phyloP scores from a whole-genome alignment of 2,888 invertebrate species.

The Drosophila diplacantha region DNA sequence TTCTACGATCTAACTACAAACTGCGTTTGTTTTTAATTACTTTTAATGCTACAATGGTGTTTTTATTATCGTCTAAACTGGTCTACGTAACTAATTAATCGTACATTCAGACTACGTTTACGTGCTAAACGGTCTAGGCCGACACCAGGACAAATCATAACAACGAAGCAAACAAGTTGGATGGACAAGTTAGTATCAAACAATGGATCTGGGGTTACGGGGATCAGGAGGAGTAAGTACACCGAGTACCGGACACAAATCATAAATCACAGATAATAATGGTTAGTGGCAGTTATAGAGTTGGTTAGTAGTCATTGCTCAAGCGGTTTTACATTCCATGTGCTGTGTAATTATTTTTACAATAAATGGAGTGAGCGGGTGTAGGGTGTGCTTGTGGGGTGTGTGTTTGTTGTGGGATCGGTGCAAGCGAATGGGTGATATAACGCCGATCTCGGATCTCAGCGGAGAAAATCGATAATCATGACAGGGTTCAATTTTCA shows the following conservation, averaged over 20 bases:
- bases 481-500: slow-evolving; percentile 9
- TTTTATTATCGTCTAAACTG: slow-evolving; percentile 3
- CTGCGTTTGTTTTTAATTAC: slow-evolving; percentile 1
- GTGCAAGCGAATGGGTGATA: slow-evolving; percentile 56
- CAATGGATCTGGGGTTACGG: slow-evolving; percentile 21
- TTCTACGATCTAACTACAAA: slow-evolving; percentile 33
- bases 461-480: slow-evolving; percentile 47
- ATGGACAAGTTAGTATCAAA: slow-evolving; percentile 34
- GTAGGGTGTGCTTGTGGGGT: slow-evolving; percentile 18
- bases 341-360: slow-evolving; percentile 51
- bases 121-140: slow-evolving; percentile 23
- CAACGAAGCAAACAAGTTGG: slow-evolving; percentile 38
- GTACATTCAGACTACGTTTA: slow-evolving; percentile 6
- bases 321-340: slow-evolving; percentile 51
- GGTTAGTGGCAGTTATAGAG: slow-evolving; percentile 32
- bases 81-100: slow-evolving; percentile 20
- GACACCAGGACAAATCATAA: slow-evolving; percentile 34
- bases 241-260: slow-evolving; percentile 39
- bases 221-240: slow-evolving; percentile 35
- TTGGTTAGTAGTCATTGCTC: slow-evolving; percentile 53
- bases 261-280: slow-evolving; percentile 18
- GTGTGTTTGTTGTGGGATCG: slow-evolving; percentile 37
- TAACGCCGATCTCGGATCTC: slow-evolving; percentile 43
- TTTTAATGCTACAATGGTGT: slow-evolving; percentile 10
- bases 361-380: slow-evolving; percentile 42